Base-by-base conservation (phyloP, 2,888 invertebrate genomes). In the Acronicta leporina region DNA sequence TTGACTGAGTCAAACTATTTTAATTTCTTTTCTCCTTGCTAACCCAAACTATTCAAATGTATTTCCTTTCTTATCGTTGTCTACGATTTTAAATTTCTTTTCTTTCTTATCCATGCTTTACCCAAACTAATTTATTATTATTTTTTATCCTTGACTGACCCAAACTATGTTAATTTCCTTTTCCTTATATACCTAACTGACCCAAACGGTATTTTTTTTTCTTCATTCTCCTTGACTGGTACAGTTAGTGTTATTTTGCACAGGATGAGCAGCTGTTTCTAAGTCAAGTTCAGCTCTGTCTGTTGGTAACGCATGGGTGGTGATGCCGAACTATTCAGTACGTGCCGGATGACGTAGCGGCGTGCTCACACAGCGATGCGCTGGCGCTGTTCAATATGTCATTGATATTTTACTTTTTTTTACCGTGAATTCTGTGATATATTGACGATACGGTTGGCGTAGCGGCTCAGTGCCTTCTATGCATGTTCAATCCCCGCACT, bases 271-370 rank as follows among this genome's bases (percentile, higher is more conserved):
- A 53, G 70, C 49, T 40, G 56, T 33, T 64, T 56, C n/a, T 55
- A 59, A 71, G 68, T 71, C 68, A 68, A 68, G 68, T 68, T 71
- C 68, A 71, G 43, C 33, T 43, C 27, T 27, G 33, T 46, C 33
- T 48, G 38, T 51, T 69, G 35, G 42, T 53, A 68, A 68, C 66
- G 68, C 68, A 51, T 68, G 72, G 68, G 68, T 71, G 68, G 55
- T 20, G 55, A 52, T 55, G 71, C 67, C 48, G 63, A 70, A 59
- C 73, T 51, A 55, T 71, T 67, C 44, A 45, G 49, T 68, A 45
- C 44, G 50, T 27, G 44, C 30, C 43, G 20, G 40, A 47, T 71
- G 72, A 70, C 70, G 70, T 70, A 54, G 44, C 40, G 15, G 10
- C 40, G 65, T 50, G 71, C 16, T 49, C 56, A 63, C 20, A 43